Conservation (phyloP, 2,113 vertebrate species). For the Megaceryle maxima region DNA sequence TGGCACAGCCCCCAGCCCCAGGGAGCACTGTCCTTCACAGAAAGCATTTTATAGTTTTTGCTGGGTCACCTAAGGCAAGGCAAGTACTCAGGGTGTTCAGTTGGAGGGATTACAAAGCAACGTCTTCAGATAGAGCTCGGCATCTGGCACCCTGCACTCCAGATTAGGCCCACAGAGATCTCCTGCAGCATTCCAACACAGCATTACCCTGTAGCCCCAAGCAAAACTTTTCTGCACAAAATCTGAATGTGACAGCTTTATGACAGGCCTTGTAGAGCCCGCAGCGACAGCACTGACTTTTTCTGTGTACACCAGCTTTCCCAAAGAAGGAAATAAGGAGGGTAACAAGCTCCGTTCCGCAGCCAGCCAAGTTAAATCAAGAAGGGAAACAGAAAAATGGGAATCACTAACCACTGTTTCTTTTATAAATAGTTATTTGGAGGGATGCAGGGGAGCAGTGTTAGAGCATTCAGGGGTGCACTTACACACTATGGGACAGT, state of each 20-base stretch:
- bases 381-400: neutral
- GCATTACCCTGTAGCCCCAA: neutral
- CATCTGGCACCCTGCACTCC: fast-evolving
- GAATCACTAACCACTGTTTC: neutral
- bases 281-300: neutral
- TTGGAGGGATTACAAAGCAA: neutral
- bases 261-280: neutral
- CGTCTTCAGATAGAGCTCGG: neutral
- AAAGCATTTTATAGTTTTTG: neutral
- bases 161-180: neutral
- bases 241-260: neutral
- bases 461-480: neutral
- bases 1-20: neutral
- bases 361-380: neutral
- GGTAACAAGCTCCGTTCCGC: neutral
- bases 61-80: neutral
- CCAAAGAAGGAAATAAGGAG: neutral
- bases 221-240: neutral
- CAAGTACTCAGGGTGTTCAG: neutral
- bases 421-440: neutral
- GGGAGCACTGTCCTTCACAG: neutral
- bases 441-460: neutral
- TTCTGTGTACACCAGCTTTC: neutral
- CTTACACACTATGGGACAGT: neutral
- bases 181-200: fast-evolving